Percentiles rank a stretch among this genome's conserved stretches.
Evolutionary conservation across 2,797 vertebrate species (phyloP).

Genomic region (Anas flavirostris): DNA sequence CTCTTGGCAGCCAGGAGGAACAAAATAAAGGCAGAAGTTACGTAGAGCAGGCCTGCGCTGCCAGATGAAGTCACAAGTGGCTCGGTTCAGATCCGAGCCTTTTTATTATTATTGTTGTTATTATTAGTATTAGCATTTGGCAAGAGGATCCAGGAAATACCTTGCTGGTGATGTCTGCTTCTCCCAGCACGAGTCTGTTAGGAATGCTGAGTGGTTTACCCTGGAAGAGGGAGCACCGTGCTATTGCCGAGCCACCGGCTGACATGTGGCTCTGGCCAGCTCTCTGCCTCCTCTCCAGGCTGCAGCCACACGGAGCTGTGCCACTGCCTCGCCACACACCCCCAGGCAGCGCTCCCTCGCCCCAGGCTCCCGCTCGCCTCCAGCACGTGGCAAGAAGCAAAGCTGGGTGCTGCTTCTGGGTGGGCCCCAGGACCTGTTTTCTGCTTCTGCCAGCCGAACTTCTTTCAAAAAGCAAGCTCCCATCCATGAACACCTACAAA

Average conservation of each 20-base stretch:
- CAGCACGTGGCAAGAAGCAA: background rate
- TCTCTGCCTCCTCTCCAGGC: too few relatives aligned
- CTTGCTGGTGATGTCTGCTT: conserved; percentile 60
- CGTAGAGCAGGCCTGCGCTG: background rate
- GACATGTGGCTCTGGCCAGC: too few relatives aligned
- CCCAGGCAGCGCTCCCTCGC: background rate
- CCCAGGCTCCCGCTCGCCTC: background rate
- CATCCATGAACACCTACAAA: background rate
- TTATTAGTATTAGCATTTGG: conserved; percentile 52
- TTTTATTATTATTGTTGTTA: conserved; percentile 15
- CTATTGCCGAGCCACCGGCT: background rate
- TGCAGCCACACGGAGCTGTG: too few relatives aligned
- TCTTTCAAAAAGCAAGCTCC: background rate
- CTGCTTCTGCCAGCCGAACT: background rate
- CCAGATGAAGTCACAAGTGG: conserved; percentile 23
- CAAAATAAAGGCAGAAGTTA: conserved; percentile 26
- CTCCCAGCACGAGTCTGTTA: conserved; percentile 22
- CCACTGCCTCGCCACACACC: background rate
- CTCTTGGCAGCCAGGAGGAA: conserved; percentile 3
- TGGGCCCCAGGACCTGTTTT: background rate
- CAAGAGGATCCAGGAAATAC: conserved; percentile 70
- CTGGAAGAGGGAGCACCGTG: conserved; percentile 13
- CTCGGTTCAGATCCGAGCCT: background rate
- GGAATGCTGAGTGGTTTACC: conserved; percentile 39
- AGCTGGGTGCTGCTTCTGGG: background rate